phyloP scores from a whole-genome alignment of 1,140 invertebrate species.

The Charaxes varanes region DNA sequence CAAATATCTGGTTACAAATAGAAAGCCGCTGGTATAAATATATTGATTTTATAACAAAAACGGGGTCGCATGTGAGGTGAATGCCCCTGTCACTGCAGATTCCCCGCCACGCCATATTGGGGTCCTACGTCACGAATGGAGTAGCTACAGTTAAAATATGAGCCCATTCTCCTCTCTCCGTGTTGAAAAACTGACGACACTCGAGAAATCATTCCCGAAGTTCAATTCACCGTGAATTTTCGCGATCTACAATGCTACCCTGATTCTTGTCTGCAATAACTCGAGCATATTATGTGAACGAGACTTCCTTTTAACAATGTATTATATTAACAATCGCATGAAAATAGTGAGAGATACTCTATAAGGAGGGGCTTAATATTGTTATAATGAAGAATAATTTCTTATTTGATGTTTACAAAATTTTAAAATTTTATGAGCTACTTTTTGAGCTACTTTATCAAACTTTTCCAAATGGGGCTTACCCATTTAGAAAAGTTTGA shows the following conservation, averaged over 20 bases:
- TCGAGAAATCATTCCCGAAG: slow-evolving; percentile 44
- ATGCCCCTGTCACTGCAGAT: slow-evolving; percentile 67
- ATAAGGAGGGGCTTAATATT: too few species aligned
- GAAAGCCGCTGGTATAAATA: slow-evolving; percentile 44
- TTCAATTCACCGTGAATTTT: slow-evolving; percentile 41
- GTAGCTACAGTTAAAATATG: slow-evolving; percentile 62
- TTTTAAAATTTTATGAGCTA: too few species aligned
- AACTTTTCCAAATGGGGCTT: too few species aligned
- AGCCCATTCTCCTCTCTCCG: slow-evolving; percentile 51
- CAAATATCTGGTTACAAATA: slow-evolving; percentile 32
- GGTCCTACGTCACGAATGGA: slow-evolving; percentile 64
- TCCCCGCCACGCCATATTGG: slow-evolving; percentile 58
- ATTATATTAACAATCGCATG: too few species aligned
- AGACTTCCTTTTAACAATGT: slow-evolving; percentile 1
- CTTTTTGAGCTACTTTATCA: too few species aligned
- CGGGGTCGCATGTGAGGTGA: slow-evolving; percentile 63
- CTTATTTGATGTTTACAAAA: too few species aligned
- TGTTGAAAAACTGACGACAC: slow-evolving; percentile 50
- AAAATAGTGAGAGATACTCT: too few species aligned
- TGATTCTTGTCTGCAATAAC: slow-evolving; percentile 28
- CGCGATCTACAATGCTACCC: slow-evolving; percentile 27
- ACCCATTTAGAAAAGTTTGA: too few species aligned
- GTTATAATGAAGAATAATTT: too few species aligned
- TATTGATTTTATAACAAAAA: slow-evolving; percentile 71
- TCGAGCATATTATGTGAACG: slow-evolving; percentile 13